These are phyloP conservation scores for Cynopterus brachyotis DNA, from an alignment of 2,113 vertebrate genomes.

Conservation along the genomic window DNA sequence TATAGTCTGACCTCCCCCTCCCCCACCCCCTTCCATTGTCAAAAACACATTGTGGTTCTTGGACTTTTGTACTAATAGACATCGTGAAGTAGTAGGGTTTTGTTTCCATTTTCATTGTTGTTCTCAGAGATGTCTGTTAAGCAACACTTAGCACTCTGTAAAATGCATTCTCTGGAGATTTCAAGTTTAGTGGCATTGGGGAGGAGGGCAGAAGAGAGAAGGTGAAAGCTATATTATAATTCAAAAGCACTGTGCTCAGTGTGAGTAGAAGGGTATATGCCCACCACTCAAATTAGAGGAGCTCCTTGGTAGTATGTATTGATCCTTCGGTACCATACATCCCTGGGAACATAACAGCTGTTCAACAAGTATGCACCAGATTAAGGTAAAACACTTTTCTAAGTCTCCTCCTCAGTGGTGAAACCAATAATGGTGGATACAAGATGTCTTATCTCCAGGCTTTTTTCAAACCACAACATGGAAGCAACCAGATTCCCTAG, in stretches of 20 bases:
- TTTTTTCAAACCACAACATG: background rate
- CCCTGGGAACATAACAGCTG: background rate
- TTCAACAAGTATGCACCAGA: background rate
- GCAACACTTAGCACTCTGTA: background rate
- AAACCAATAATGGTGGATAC: background rate
- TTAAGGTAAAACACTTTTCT: background rate
- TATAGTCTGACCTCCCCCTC: background rate
- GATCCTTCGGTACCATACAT: background rate
- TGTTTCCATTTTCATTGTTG: background rate
- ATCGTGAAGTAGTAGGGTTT: background rate
- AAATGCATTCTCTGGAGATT: background rate
- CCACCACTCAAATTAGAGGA: background rate
- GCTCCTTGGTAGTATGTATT: background rate
- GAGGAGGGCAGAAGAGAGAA: background rate
- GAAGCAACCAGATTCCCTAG: background rate
- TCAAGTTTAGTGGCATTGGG: background rate
- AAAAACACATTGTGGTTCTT: background rate
- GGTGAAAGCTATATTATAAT: background rate
- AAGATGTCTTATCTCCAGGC: background rate
- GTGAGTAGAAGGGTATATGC: background rate
- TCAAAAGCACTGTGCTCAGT: background rate
- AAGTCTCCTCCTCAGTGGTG: background rate
- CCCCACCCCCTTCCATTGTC: background rate
- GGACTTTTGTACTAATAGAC: background rate
- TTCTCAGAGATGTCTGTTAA: background rate